A percentile compares a stretch with the other conserved stretches of the same genome.
Conservation (phyloP, 2,888 invertebrate genomes). For the Latrodectus elegans region DNA sequence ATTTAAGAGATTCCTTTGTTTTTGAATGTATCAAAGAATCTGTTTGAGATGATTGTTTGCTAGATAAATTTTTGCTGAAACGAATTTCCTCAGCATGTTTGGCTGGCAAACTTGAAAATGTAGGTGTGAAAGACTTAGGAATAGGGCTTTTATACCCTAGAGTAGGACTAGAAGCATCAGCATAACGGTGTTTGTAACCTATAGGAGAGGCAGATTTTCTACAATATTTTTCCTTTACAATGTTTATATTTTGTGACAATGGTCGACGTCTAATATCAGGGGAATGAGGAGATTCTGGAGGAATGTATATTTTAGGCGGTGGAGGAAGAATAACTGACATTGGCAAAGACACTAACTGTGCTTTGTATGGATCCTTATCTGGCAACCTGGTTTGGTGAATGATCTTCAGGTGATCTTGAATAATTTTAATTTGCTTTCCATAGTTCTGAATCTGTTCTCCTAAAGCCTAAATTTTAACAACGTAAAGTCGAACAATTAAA, state of each 20-base stretch:
- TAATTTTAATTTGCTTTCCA: slow-evolving; percentile 69
- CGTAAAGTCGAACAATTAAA: neutral
- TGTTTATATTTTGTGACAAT: slow-evolving; percentile 10
- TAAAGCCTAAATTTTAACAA: slow-evolving; percentile 70
- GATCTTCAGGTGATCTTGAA: slow-evolving; percentile 70
- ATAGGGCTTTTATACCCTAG: slow-evolving; percentile 29
- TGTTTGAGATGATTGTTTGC: neutral
- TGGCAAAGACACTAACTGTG: slow-evolving; percentile 63
- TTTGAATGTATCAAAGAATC: neutral
- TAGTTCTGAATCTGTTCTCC: slow-evolving; percentile 70
- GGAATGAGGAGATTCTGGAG: slow-evolving; percentile 52
- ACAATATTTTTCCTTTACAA: slow-evolving; percentile 30
- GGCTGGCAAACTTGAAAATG: slow-evolving; percentile 18
- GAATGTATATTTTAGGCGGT: slow-evolving; percentile 66
- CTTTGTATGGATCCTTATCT: slow-evolving; percentile 69
- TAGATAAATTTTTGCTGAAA: neutral
- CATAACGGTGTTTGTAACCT: slow-evolving; percentile 36
- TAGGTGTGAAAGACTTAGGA: slow-evolving; percentile 32
- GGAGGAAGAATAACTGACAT: slow-evolving; percentile 58
- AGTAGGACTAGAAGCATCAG: slow-evolving; percentile 49
- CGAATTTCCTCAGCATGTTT: neutral
- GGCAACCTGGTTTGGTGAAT: slow-evolving; percentile 69
- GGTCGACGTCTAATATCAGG: slow-evolving; percentile 22
- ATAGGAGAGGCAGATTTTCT: slow-evolving; percentile 34
- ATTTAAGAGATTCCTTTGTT: slow-evolving; percentile 29